These are phyloP conservation scores for human (Homo sapiens) DNA, from an alignment of 2,113 vertebrate genomes.

Conservation along the genomic window DNA sequence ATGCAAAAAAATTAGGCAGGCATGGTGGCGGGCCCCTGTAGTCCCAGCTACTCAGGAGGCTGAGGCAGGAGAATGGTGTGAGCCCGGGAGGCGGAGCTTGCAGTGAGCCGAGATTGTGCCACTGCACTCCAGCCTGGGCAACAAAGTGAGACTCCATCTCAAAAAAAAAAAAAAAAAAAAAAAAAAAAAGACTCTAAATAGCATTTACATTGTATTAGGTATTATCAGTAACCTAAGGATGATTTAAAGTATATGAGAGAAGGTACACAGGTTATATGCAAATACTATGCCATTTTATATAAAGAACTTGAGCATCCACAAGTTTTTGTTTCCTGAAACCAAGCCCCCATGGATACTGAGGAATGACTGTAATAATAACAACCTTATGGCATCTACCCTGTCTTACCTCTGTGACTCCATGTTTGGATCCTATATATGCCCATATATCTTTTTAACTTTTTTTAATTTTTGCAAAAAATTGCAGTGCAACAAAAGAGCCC, in stretches of 20 bases:
- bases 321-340: background rate
- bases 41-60: no score
- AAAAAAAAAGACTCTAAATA: no score
- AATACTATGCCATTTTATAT: background rate
- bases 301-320: background rate
- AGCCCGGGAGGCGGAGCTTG: no score
- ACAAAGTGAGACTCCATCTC: no score
- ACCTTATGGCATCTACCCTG: background rate
- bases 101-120: no score
- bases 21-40: no score
- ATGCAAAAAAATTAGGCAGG: no score
- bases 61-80: no score
- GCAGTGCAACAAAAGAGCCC: background rate
- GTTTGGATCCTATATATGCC: background rate
- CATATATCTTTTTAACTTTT: background rate
- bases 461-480: constrained; percentile 9
- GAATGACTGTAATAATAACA: background rate
- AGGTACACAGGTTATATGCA: background rate
- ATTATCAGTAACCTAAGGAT: background rate
- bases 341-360: background rate
- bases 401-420: background rate
- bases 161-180: no score
- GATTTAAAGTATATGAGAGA: background rate
- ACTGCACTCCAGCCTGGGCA: no score
- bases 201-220: background rate